phyloP scores from a whole-genome alignment of 1,140 invertebrate genomes.

The Hylaeus anthracinus region DNA sequence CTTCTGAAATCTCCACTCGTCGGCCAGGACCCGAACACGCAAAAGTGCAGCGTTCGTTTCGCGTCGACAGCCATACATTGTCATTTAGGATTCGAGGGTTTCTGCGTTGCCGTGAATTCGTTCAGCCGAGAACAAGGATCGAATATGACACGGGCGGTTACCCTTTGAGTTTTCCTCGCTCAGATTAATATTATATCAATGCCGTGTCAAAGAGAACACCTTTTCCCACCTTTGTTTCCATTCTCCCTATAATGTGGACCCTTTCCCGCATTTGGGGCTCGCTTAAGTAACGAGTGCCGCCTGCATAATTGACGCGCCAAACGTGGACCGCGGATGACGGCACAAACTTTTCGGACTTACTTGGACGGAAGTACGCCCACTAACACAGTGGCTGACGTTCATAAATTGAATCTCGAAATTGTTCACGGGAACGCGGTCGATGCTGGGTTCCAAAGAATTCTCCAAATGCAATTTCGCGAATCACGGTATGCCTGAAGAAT shows the following conservation, averaged over 20 bases:
- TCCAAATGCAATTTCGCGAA: not conserved
- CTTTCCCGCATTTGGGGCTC: conserved; percentile 48
- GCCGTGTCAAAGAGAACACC: conserved; percentile 64
- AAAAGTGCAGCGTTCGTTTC: conserved; percentile 1
- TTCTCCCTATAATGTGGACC: conserved; percentile 25
- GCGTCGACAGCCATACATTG: not conserved
- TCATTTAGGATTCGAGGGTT: conserved; percentile 30
- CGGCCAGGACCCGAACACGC: not conserved
- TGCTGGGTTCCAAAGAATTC: not conserved
- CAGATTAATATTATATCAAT: conserved; percentile 73
- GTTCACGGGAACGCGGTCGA: too few relatives aligned
- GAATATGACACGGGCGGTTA: conserved; percentile 57
- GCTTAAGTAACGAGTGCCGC: conserved; percentile 39
- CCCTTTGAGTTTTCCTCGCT: conserved; percentile 70
- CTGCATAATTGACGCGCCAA: conserved; percentile 57
- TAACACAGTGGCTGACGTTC: too few relatives aligned
- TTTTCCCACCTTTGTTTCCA: conserved; percentile 27
- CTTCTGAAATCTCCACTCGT: not conserved
- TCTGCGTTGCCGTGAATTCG: conserved; percentile 48
- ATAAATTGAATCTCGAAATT: too few relatives aligned
- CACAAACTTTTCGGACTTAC: conserved; percentile 27
- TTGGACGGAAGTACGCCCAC: too few relatives aligned
- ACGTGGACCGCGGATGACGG: conserved; percentile 14
- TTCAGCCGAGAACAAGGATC: conserved; percentile 64
- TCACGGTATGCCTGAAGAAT: conserved; percentile 20